Evolutionary conservation across 2,888 invertebrate genomes (phyloP).

Genomic region (Latrodectus elegans): DNA sequence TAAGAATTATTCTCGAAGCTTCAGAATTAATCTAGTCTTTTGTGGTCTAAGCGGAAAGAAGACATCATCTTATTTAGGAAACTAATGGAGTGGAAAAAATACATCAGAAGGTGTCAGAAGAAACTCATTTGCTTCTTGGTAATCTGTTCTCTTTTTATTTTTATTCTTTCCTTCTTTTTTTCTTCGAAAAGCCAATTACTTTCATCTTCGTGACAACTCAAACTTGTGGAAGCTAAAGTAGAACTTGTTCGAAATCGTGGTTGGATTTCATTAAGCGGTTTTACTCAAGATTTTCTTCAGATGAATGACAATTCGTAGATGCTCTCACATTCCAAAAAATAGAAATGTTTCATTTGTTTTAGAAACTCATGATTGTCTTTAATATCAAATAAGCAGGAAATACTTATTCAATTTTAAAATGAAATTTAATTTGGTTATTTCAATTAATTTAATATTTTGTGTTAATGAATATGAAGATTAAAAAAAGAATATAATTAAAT

Average conservation of each 20-base stretch:
- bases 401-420: too few relatives aligned
- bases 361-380: too few relatives aligned
- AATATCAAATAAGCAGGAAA: too few relatives aligned
- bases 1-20: too few relatives aligned
- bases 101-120: constrained; percentile 6
- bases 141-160: constrained; percentile 11
- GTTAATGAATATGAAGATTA: too few relatives aligned
- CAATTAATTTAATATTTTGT: too few relatives aligned
- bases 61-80: not conserved
- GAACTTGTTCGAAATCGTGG: constrained; percentile 14
- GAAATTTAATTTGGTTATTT: too few relatives aligned
- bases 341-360: too few relatives aligned
- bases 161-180: not conserved
- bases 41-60: not conserved
- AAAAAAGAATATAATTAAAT: too few relatives aligned
- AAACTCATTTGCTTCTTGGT: constrained; percentile 21
- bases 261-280: constrained; percentile 23
- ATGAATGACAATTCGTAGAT: not conserved
- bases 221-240: constrained; percentile 3
- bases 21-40: too few relatives aligned
- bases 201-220: constrained; percentile 30
- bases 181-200: constrained; percentile 19
- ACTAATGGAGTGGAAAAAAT: constrained; percentile 3
- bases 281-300: not conserved
- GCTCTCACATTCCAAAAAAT: not conserved